Base-by-base conservation (phyloP, 2,113 vertebrate genomes). In the Cinclus mexicanus region DNA sequence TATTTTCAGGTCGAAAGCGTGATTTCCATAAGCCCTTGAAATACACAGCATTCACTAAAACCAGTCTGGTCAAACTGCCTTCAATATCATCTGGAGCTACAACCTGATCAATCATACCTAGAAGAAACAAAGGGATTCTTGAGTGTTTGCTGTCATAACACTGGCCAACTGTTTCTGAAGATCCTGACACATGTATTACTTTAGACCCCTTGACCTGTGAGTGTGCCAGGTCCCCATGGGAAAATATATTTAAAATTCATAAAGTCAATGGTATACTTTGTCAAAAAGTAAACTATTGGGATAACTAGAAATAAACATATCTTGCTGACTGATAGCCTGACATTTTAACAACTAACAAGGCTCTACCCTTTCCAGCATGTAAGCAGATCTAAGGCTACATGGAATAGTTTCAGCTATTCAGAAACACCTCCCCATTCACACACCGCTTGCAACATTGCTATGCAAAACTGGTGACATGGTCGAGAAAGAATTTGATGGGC, bases 1-100 rank as follows among this genome's bases (percentile, higher is more conserved):
- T 99, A 95, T 98, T 99, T 96, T 99, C 98, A 2, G 98, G 98
- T 79, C 98, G 98, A 96, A 99, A 99, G 53, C 99, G 97, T 2
- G 99, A 99, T 90, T 99, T 99, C 99, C 99, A 99, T 25, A 99
- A 93, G 46, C 99, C 99, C 97, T 99, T 99, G 96, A 99, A 99
- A 95, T 98, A 99, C 67, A 99, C 98, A 1, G 99, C 98, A 52
- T 99, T 99, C 72, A 99, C 98, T 15, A 98, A 94, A 18, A 99
- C 98, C 87, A 99, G 95, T 16, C 98, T 98, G 80, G 99, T 99
- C 87, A 99, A 76, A 35, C 47, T 28, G 2, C 98, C 49, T 56
- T 99, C 97, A 57, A 99, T 95, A 82, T 98, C 98, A 71, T 98
- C 98, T 6, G 98, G 98, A 61, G 98, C 98, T 83, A 99, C 86